Base-by-base conservation (phyloP, 2,888 invertebrate species). In the Nezara viridula region DNA sequence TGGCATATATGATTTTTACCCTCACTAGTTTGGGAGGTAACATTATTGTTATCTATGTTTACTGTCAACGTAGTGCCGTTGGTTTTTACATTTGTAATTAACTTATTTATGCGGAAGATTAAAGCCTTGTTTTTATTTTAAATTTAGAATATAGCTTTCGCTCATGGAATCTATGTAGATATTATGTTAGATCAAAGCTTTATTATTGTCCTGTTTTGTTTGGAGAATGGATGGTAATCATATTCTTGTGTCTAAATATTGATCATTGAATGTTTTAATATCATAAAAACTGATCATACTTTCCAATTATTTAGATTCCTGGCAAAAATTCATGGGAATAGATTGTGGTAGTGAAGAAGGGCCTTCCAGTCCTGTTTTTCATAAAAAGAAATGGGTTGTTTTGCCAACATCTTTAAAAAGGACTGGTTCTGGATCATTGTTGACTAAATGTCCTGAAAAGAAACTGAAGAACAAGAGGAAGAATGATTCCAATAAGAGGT, bases 321-420 rank as follows among this genome's bases (percentile, higher is more conserved):
- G 86, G 86, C 86, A 86, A 55, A 86, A 86, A 55, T 52, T 86
- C 27, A 86, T 86, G 86, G 50, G 50, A 4, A 32, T 86, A 44
- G 86, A 86, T 52, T 50, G 50, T 52, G 55, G 12, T 27, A 37
- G 24, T 52, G 47, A 27, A 50, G 49, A 86, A 21, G 50, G 86
- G 1, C 37, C 55, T 37, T 86, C 50, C 3, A 86, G 86, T 27
- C 86, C 86, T 37, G 40, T 86, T 24, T 55, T 86, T 86, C 55
- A 86, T 47, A 86, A 86, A 86, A 86, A 86, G 37, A 86, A 86
- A 21, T 86, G 86, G 86, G 24, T 86, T 19, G 66, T 73, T 37
- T 86, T 86, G 24, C 86, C 86, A 27, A 50, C 9, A 52, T 19
- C 50, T 40, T 47, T 81, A 21, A 47, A 81, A 81, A 81, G 44